Evolutionary conservation across 2,113 vertebrate species (phyloP).

Genomic region (Cacatua alba): DNA sequence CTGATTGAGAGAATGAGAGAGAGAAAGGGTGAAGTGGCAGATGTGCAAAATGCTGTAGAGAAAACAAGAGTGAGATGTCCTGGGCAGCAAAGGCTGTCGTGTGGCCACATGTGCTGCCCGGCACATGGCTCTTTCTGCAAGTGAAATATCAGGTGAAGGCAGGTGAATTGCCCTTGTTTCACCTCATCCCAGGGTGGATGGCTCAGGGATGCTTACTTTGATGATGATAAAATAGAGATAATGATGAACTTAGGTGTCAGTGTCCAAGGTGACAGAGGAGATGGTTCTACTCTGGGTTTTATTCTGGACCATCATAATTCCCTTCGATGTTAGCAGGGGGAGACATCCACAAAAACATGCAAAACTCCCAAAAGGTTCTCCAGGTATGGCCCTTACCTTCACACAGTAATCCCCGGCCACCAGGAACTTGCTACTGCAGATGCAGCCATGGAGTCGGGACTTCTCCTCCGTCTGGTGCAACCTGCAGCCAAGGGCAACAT

Average conservation of each 20-base stretch:
- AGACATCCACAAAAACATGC: not conserved
- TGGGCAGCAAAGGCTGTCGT: not conserved
- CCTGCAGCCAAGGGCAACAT: slow-evolving; percentile 59
- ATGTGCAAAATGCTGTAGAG: not conserved
- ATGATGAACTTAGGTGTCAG: not conserved
- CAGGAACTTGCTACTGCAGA: slow-evolving; percentile 86
- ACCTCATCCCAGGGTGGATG: not conserved
- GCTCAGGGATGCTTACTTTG: not conserved
- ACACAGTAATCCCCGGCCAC: slow-evolving; percentile 82
- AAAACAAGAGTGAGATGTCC: fast-evolving
- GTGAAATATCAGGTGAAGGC: not conserved
- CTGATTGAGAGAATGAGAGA: slow-evolving; percentile 61
- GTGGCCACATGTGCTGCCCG: fast-evolving
- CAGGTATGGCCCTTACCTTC: slow-evolving; percentile 75
- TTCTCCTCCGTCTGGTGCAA: slow-evolving; percentile 82
- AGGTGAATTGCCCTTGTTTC: not conserved
- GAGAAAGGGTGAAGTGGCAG: not conserved
- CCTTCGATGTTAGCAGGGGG: not conserved
- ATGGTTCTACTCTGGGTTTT: not conserved
- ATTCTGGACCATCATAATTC: not conserved
- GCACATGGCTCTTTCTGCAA: not conserved
- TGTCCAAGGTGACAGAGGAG: not conserved
- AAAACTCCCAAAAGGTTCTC: not conserved
- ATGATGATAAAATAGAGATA: not conserved
- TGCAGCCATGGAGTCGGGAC: slow-evolving; percentile 80